These are phyloP conservation scores for Steinernema scapterisci DNA, from an alignment of 2,888 invertebrate species.

Conservation along the genomic window DNA sequence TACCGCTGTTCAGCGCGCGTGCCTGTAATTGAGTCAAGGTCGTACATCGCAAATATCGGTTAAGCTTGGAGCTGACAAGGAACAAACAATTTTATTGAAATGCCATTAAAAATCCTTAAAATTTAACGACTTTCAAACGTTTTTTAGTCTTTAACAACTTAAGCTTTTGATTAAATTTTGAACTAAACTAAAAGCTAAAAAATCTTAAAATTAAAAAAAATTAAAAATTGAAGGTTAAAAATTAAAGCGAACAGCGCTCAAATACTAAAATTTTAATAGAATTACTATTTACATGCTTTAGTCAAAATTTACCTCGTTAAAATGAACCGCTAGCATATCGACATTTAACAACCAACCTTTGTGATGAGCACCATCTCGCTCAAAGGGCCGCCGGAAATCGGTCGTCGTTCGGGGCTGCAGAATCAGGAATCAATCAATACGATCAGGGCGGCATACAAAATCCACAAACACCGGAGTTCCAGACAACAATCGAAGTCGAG, in stretches of 20 bases:
- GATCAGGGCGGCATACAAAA: not conserved
- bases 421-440: not conserved
- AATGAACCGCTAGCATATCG: too few relatives aligned
- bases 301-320: too few relatives aligned
- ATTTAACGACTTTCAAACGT: too few relatives aligned
- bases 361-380: conserved; percentile 23
- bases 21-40: not conserved
- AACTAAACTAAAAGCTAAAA: too few relatives aligned
- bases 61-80: not conserved
- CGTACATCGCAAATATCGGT: not conserved
- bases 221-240: too few relatives aligned
- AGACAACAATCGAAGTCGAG: not conserved
- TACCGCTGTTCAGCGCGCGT: not conserved
- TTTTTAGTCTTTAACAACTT: too few relatives aligned
- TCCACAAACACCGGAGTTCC: not conserved
- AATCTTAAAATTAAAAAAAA: too few relatives aligned
- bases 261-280: too few relatives aligned
- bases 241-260: too few relatives aligned
- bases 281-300: too few relatives aligned
- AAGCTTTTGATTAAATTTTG: too few relatives aligned
- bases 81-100: not conserved
- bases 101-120: too few relatives aligned
- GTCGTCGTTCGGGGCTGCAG: not conserved
- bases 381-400: not conserved
- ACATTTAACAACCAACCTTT: conserved; percentile 19